Evolutionary conservation across 2,888 invertebrate genomes (phyloP).

Genomic region (Acleris literana): DNA sequence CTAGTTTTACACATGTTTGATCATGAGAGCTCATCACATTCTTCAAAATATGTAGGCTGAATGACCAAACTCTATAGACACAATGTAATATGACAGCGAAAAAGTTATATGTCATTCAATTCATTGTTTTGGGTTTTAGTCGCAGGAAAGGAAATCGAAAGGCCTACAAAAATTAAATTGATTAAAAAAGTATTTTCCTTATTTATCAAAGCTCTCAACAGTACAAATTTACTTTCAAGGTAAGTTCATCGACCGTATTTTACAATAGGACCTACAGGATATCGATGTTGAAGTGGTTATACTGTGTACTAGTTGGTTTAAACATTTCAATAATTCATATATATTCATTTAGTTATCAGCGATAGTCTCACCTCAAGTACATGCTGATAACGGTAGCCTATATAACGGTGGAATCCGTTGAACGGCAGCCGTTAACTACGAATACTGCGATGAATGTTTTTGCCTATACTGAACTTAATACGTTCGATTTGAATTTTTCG

Average conservation of each 20-base stretch:
- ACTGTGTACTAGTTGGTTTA: slow-evolving; percentile 8
- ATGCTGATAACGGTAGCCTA: slow-evolving; percentile 71
- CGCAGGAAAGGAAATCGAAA: background rate
- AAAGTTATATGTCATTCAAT: slow-evolving; percentile 31
- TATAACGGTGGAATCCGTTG: slow-evolving; percentile 71
- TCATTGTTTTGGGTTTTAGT: slow-evolving; percentile 31
- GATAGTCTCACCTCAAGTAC: slow-evolving; percentile 62
- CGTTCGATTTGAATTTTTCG: slow-evolving; percentile 45
- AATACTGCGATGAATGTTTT: slow-evolving; percentile 62
- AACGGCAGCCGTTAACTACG: slow-evolving; percentile 65
- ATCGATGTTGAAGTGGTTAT: background rate
- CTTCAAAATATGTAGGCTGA: no score
- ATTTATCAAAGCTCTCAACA: background rate
- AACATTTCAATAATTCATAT: slow-evolving; percentile 39
- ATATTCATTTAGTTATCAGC: slow-evolving; percentile 59
- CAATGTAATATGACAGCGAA: slow-evolving; percentile 16
- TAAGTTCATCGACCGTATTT: slow-evolving; percentile 10
- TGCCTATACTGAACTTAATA: slow-evolving; percentile 44
- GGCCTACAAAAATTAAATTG: slow-evolving; percentile 7
- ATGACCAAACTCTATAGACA: slow-evolving; percentile 14
- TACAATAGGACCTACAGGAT: background rate
- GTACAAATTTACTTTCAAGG: slow-evolving; percentile 6
- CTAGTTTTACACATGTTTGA: background rate
- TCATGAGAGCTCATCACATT: no score
- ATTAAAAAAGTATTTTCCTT: slow-evolving; percentile 8